Base-by-base conservation (phyloP, 2,797 vertebrate species). In the Hapalemur alaotrensis region DNA sequence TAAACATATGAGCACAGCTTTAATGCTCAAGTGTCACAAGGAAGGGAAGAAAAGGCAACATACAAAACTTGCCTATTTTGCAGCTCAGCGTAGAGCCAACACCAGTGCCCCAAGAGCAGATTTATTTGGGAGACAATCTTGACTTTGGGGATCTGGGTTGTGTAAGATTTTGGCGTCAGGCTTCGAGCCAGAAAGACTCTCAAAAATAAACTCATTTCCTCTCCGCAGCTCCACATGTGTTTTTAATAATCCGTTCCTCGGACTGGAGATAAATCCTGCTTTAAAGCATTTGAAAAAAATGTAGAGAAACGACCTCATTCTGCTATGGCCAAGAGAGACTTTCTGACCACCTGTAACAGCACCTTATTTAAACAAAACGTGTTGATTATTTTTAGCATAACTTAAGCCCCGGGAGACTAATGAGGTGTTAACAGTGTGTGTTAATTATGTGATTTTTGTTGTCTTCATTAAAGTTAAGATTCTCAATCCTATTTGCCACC, bases 361-460 rank as follows among this genome's bases (percentile, higher is more conserved):
- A 28, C 61, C 96, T 97, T 97, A 95, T 97, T 98, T 98, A 95
- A 98, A 97, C 75, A 94, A 97, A 97, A 95, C 50, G 85, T 65
- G 88, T 93, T 98, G 97, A 96, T 92, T 98, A 97, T 98, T 98
- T 96, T 98, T 97, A 98, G 95, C 95, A 92, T 97, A 97, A 97
- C 95, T 96, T 95, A 98, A 98, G 92, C 97, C 98, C 98, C 50
- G 7, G 97, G 96, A 98, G 96, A 94, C 97, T 98, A 98, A 98
- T 98, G 96, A 98, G 96, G 96, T 98, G 96, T 98, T 98, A 98
- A 97, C 94, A 94, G 84, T 95, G 96, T 96, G 93, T 95, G 95
- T 98, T 98, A 98, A 98, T 98, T 98, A 96, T 96, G 95, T 70
- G 97, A 95, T 95, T 98, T 96, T 95, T 96, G 92, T 98, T 98